Base-by-base conservation (phyloP, 1,140 invertebrate species). In the Hermetia illucens region DNA sequence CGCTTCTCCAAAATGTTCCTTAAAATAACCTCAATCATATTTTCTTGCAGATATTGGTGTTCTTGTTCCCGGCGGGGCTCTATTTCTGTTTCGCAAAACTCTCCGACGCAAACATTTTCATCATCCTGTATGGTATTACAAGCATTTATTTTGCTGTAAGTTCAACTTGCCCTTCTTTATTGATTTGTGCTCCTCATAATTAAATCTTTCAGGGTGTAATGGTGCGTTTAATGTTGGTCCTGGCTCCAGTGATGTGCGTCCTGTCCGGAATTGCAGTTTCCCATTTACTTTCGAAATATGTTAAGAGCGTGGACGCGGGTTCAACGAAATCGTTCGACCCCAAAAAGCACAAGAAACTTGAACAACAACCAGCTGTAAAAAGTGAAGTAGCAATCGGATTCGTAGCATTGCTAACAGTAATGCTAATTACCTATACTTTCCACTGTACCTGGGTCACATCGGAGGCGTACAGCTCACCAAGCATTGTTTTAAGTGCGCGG, bases 371-470 rank as follows among this genome's bases (percentile, higher is more conserved):
- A 52, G 82, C 81, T 44, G 78, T 87, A n/a, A 81, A 85, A 53
- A 88, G 80, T 53, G 84, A 94, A 71, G 79, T 92, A 47, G 87
- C 91, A 5, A 77, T 77, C 21, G 64, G 80, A 30, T 94, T 96
- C 65, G 77, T 96, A 16, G 66, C 70, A 12, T 69, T 95, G 40
- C 79, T 96, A 60, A 82, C 80, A 21, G 66, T 82, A 20, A 74
- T 97, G 54, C 72, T 97, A 21, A 72, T 91, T 17, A 87, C 85
- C 13, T 97, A 97, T 61, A 91, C 89, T 32, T 75, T 91, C 53
- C 94, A 98, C 61, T 98, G 92, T 63, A 94, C 89, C n/a, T 97
- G 93, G 93, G 93, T 97, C 2, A 97, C 93, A n/a, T 91, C 88
- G 5, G 91, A 96, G 66, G 93, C 93, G 3, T 97, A 98, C 70